phyloP scores from a whole-genome alignment of 1,140 invertebrate genomes.

The Trachelipus rathkii region DNA sequence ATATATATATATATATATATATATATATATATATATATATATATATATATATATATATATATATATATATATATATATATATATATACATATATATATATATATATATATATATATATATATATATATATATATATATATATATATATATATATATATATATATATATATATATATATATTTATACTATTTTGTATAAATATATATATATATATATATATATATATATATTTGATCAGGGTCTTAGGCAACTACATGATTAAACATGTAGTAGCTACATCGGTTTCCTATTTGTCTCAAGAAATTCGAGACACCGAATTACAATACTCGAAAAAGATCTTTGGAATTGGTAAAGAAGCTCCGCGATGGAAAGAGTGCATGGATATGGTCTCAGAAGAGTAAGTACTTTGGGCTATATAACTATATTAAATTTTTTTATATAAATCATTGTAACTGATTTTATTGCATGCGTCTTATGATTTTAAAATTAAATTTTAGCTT shows the following conservation, averaged over 20 bases:
- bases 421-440: too few relatives aligned
- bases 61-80: too few relatives aligned
- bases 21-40: too few relatives aligned
- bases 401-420: neutral
- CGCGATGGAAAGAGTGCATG: slow-evolving; percentile 81
- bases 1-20: too few relatives aligned
- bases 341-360: slow-evolving; percentile 67
- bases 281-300: slow-evolving; percentile 68
- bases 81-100: too few relatives aligned
- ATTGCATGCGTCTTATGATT: too few relatives aligned
- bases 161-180: too few relatives aligned
- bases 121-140: neutral
- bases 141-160: neutral
- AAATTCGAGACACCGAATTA: slow-evolving; percentile 65
- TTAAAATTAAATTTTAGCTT: too few relatives aligned
- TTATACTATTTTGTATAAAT: too few relatives aligned
- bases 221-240: slow-evolving; percentile 48
- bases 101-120: neutral
- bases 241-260: slow-evolving; percentile 74
- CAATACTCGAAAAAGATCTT: slow-evolving; percentile 68
- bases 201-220: too few relatives aligned
- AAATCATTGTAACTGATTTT: too few relatives aligned
- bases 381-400: slow-evolving; percentile 66
- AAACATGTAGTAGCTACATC: slow-evolving; percentile 71
- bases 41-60: too few relatives aligned